Evolutionary conservation across 2,888 invertebrate genomes (phyloP).

Genomic region (Epistrophe grossulariae): DNA sequence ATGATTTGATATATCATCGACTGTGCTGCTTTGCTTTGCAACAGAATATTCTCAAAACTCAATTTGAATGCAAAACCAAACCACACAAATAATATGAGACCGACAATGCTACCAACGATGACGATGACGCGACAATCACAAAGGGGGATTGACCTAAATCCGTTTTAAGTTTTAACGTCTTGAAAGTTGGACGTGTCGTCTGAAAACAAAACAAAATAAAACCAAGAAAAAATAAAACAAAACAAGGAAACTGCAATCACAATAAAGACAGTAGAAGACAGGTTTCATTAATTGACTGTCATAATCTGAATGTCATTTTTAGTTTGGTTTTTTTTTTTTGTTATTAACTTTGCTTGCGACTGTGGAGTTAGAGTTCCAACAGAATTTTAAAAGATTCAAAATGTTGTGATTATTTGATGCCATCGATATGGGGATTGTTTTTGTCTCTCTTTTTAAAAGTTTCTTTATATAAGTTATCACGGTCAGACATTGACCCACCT

Average conservation of each 20-base stretch:
- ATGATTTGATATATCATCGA: constrained; percentile 71
- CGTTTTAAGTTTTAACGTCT: constrained; percentile 29
- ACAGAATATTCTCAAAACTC: constrained; percentile 45
- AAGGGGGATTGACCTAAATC: constrained; percentile 61
- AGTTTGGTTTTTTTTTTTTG: constrained; percentile 13
- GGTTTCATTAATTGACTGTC: constrained; percentile 73
- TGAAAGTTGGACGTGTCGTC: constrained; percentile 37
- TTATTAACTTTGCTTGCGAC: not conserved
- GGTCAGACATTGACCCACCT: no score
- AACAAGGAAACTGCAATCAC: constrained; percentile 50
- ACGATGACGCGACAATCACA: not conserved
- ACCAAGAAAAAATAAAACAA: constrained; percentile 23
- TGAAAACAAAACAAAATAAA: not conserved
- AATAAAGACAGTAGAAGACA: constrained; percentile 64
- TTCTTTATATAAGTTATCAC: no score
- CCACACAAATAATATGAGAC: constrained; percentile 18
- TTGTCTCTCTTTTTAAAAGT: not conserved
- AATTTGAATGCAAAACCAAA: constrained; percentile 46
- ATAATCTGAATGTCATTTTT: constrained; percentile 66
- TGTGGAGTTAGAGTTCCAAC: constrained; percentile 32
- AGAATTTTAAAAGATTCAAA: constrained; percentile 31
- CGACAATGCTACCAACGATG: constrained; percentile 12
- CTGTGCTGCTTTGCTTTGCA: constrained; percentile 28
- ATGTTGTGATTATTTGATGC: constrained; percentile 18
- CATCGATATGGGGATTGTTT: constrained; percentile 27